Base-by-base conservation (phyloP, 2,113 vertebrate genomes). In the Plectropomus leopardus region DNA sequence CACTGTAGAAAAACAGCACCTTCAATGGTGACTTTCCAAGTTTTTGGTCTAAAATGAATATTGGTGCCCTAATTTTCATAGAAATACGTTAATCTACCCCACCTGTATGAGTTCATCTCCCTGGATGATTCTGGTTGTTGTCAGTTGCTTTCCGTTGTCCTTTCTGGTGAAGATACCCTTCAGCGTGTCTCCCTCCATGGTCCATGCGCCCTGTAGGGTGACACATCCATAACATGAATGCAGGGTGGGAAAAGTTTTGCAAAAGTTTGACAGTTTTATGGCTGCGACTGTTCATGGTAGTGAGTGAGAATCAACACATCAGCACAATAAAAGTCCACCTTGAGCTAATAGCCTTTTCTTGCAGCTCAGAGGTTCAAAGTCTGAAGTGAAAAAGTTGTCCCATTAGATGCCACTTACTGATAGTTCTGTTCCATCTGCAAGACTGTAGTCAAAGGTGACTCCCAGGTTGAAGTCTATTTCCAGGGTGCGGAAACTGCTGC, bases 351-450 rank as follows among this genome's bases (percentile, higher is more conserved):
- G 28, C 17, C n/a, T 1, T 50, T 34, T 45, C 11, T 30, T n/a
- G 28, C 23, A 58, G 4, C 14, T 70, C 17, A 48, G 36, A 65
- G 17, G 45, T 58, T 47, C 51, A 64, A 78, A 74, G 45, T 80
- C 63, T 57, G 16, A 48, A 32, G 0, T 34, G 40, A 24, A 24
- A 32, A 44, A 7, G 5, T 59, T 19, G 4, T 4, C 6, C 30
- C 44, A 36, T 1, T 34, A 21, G 30, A 53, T 53, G 24, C 11
- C 19, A 7, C 17, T 96, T 94, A 99, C 98, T 0, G 15, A 75
- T 73, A 99, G 63, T 61, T 98, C 96, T 14, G 98, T 99, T 69
- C 98, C 98, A 19, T 99, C 97, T 24, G 97, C 96, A 32, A 99
- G 88, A 53, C 90, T 94, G 88, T 98, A 98, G 0, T 95, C 92